These are phyloP conservation scores for Aleiodes testaceus DNA, from an alignment of 2,888 invertebrate genomes.

Conservation along the genomic window DNA sequence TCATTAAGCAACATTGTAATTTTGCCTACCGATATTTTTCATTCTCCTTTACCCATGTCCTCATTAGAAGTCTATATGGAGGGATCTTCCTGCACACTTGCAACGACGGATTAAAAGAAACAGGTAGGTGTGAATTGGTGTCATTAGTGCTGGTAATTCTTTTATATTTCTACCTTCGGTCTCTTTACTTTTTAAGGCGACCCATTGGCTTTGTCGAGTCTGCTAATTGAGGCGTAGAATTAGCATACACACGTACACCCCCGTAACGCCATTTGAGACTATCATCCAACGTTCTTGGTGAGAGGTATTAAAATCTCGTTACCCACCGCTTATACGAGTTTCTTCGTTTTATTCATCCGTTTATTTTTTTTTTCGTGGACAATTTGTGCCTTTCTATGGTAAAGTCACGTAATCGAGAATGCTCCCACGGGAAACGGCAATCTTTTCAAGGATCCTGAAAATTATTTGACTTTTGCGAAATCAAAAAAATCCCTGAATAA, in stretches of 20 bases:
- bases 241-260: slow-evolving; percentile 54
- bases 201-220: slow-evolving; percentile 36
- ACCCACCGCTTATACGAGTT: slow-evolving; percentile 41
- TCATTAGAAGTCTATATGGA: not conserved
- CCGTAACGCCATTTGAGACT: slow-evolving; percentile 1
- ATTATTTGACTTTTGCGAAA: no score
- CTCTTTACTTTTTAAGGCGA: slow-evolving; percentile 34
- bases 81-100: not conserved
- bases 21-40: not conserved
- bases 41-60: not conserved
- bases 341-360: not conserved
- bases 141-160: not conserved
- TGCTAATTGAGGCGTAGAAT: slow-evolving; percentile 62
- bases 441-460: not conserved
- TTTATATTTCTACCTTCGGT: slow-evolving; percentile 42
- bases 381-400: not conserved
- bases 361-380: slow-evolving; percentile 9
- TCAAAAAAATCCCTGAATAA: no score
- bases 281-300: slow-evolving; percentile 12
- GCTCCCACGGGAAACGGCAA: not conserved
- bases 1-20: not conserved
- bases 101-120: not conserved
- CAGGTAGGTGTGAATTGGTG: slow-evolving; percentile 5
- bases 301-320: slow-evolving; percentile 55
- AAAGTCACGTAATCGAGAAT: not conserved